Conservation (phyloP, 2,888 invertebrate genomes). For the Podotricha telesiphe region DNA sequence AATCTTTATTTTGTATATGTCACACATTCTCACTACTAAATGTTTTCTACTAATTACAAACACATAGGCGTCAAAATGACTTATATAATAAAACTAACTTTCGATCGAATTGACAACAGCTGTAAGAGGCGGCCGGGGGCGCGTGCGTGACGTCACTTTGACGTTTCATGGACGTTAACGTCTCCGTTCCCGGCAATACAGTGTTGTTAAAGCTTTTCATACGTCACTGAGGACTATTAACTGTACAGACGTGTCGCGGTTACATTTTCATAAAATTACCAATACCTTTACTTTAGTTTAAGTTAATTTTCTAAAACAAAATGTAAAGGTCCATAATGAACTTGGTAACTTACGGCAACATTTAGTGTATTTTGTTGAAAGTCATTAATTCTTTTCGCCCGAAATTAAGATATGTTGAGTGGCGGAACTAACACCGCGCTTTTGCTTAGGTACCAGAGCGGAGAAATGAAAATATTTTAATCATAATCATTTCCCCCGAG, state of each 20-base stretch:
- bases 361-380: not conserved
- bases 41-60: not conserved
- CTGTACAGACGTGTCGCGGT: not conserved
- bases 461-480: too few species aligned
- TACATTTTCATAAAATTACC: not conserved
- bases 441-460: too few species aligned
- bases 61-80: not conserved
- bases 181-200: constrained; percentile 25
- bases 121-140: constrained; percentile 31
- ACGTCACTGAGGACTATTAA: constrained; percentile 22
- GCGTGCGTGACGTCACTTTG: constrained; percentile 40
- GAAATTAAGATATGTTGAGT: too few species aligned
- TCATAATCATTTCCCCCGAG: too few species aligned
- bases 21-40: not conserved
- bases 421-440: too few species aligned
- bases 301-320: not conserved
- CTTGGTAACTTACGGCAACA: not conserved
- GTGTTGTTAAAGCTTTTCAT: constrained; percentile 26
- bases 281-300: not conserved
- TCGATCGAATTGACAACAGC: constrained; percentile 37
- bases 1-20: not conserved
- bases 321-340: not conserved
- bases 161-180: constrained; percentile 29
- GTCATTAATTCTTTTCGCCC: too few species aligned
- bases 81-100: not conserved